Percentiles rank a stretch among this genome's conserved stretches.
Evolutionary conservation across 2,888 invertebrate species (phyloP).

Genomic region (Ametastegia equiseti): DNA sequence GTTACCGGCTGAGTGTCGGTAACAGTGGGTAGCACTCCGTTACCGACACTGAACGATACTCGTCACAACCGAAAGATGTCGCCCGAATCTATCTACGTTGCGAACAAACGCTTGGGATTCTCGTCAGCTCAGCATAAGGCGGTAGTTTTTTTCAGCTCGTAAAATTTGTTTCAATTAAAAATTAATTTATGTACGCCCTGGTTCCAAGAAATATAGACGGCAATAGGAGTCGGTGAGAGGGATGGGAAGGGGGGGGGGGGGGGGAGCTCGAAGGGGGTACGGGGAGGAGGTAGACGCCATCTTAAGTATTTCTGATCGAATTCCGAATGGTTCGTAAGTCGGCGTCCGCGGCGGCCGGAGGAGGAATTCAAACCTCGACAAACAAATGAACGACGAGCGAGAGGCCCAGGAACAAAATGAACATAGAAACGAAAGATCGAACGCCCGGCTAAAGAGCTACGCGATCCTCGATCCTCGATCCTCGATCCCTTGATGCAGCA

Average conservation of each 20-base stretch:
- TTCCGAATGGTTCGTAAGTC: constrained; percentile 67
- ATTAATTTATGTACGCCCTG: constrained; percentile 46
- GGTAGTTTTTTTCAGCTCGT: constrained; percentile 40
- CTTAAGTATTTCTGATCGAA: constrained; percentile 75
- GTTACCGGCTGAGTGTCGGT: constrained; percentile 5
- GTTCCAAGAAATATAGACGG: constrained; percentile 44
- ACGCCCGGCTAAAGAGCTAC: neutral
- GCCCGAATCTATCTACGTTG: neutral
- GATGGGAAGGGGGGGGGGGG: constrained; percentile 21
- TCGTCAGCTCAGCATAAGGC: neutral
- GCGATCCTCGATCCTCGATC: neutral
- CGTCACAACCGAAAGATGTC: neutral
- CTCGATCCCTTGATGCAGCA: constrained; percentile 18
- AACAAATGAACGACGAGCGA: constrained; percentile 62
- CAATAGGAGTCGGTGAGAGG: constrained; percentile 2
- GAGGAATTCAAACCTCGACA: constrained; percentile 67
- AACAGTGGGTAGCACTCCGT: neutral
- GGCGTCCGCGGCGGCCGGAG: constrained; percentile 61
- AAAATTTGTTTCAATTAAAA: constrained; percentile 47
- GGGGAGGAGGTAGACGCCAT: constrained; percentile 70
- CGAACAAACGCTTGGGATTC: neutral
- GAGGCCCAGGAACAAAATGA: constrained; percentile 59
- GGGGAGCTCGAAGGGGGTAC: constrained; percentile 48
- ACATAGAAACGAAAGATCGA: constrained; percentile 58
- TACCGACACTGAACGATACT: neutral